A percentile compares a stretch with the other conserved stretches of the same genome.
These are phyloP conservation scores for Synergus gifuensis DNA, from an alignment of 2,888 invertebrate genomes.

Conservation along the genomic window DNA sequence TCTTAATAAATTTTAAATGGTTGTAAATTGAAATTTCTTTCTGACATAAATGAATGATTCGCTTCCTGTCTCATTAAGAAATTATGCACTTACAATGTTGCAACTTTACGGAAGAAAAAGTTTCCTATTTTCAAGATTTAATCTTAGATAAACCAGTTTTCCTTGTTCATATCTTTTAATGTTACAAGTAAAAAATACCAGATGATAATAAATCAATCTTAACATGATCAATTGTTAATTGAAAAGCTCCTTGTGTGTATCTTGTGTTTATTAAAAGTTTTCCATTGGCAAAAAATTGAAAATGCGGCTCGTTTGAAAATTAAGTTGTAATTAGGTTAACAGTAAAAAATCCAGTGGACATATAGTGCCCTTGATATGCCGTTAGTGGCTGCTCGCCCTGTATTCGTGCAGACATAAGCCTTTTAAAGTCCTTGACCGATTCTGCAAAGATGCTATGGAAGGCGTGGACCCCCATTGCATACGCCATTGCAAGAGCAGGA, in stretches of 20 bases:
- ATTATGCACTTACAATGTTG: slow-evolving; percentile 8
- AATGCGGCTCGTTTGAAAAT: background rate
- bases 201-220: background rate
- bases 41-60: background rate
- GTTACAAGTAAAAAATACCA: slow-evolving; percentile 20
- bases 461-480: slow-evolving; percentile 49
- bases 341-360: slow-evolving; percentile 32
- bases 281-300: background rate
- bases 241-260: background rate
- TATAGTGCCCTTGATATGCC: slow-evolving; percentile 37
- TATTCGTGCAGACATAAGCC: slow-evolving; percentile 38
- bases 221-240: background rate
- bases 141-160: slow-evolving; percentile 13
- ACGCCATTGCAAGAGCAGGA: slow-evolving; percentile 57
- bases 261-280: too few species aligned
- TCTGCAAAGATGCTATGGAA: slow-evolving; percentile 26
- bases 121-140: slow-evolving; percentile 5
- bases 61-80: slow-evolving; percentile 14
- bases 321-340: slow-evolving; percentile 23
- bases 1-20: background rate
- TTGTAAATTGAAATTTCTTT: slow-evolving; percentile 19
- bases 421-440: slow-evolving; percentile 42
- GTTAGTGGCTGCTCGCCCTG: slow-evolving; percentile 35
- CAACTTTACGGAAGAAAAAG: slow-evolving; percentile 6
- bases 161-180: slow-evolving; percentile 3